These are phyloP conservation scores for Junonia oenone DNA, from an alignment of 2,888 invertebrate genomes.

Conservation along the genomic window DNA sequence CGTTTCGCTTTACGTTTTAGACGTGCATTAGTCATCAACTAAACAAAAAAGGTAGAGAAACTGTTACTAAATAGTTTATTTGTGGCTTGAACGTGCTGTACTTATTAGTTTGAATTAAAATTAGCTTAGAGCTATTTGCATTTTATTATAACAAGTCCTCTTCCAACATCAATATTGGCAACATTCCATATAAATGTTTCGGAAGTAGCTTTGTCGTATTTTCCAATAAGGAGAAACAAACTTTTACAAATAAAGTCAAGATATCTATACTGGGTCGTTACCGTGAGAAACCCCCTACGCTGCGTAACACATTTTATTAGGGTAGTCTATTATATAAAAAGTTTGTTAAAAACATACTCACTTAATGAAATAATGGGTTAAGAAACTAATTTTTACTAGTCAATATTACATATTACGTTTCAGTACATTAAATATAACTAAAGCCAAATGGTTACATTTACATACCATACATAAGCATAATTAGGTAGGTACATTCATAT, in stretches of 20 bases:
- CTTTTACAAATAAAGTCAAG: neutral
- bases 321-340: neutral
- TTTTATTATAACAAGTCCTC: neutral
- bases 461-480: no score
- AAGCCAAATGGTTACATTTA: no score
- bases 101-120: neutral
- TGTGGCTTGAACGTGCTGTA: neutral
- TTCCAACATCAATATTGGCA: neutral
- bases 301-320: neutral
- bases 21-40: conserved; percentile 37
- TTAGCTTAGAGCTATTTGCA: neutral
- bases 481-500: no score
- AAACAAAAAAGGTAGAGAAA: conserved; percentile 16
- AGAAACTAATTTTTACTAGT: no score
- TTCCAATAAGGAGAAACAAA: neutral
- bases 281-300: neutral
- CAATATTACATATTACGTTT: no score
- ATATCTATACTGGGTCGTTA: neutral
- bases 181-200: no score
- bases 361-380: no score
- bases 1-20: conserved; percentile 29
- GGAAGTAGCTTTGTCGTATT: neutral
- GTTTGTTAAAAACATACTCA: no score
- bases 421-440: no score
- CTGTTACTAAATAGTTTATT: conserved; percentile 9